Evolutionary conservation across 2,113 vertebrate species (phyloP).

Genomic region (Acanthochromis polyacanthus): DNA sequence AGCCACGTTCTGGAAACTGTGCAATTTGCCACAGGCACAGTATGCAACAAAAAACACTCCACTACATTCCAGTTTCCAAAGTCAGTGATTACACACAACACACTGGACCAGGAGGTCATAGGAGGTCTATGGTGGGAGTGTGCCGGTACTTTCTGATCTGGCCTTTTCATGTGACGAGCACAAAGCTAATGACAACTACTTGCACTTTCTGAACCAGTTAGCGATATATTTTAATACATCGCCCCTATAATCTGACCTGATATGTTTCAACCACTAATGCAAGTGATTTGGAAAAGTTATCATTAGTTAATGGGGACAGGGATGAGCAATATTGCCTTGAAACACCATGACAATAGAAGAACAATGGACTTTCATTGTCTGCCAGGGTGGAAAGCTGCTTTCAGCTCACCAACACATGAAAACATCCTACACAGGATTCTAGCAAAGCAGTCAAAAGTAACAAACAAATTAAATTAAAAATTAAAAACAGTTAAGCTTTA

Average conservation of each 20-base stretch:
- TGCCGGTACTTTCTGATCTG: slow-evolving; percentile 62
- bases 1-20: slow-evolving; percentile 51
- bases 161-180: slow-evolving; percentile 7
- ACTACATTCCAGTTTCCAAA: slow-evolving; percentile 25
- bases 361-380: no score
- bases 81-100: slow-evolving; percentile 17
- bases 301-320: no score
- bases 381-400: no score
- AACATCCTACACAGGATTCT: no score
- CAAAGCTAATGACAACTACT: slow-evolving; percentile 9
- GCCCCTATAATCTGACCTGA: background rate
- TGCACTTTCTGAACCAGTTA: slow-evolving; percentile 1
- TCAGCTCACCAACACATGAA: no score
- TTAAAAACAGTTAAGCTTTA: no score
- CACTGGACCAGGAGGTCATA: slow-evolving; percentile 10
- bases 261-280: background rate
- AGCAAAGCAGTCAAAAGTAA: no score
- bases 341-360: no score
- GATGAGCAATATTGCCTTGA: no score
- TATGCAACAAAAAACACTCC: slow-evolving; percentile 17
- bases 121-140: slow-evolving; percentile 30
- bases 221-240: background rate
- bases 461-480: no score
- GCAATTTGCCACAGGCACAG: background rate
- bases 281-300: no score